A percentile compares a stretch with the other conserved stretches of the same genome.
Evolutionary conservation across 2,113 vertebrate genomes (phyloP).

Genomic region (Pangasianodon gigas): DNA sequence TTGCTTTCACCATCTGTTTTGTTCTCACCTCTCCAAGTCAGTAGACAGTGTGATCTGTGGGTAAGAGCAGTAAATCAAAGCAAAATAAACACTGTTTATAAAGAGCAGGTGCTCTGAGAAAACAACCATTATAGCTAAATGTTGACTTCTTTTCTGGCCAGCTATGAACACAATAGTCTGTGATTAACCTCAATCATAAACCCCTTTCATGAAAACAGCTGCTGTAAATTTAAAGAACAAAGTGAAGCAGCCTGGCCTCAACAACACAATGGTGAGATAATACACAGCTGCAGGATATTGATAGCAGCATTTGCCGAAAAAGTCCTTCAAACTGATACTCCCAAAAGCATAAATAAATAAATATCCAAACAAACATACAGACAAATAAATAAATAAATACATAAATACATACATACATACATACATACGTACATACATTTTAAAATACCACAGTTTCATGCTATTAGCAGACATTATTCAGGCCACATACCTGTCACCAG

Average conservation of each 20-base stretch:
- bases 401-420: not conserved
- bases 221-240: slow-evolving; percentile 34
- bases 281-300: slow-evolving; percentile 30
- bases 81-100: slow-evolving; percentile 48
- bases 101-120: slow-evolving; percentile 46
- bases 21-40: slow-evolving; percentile 7
- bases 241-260: slow-evolving; percentile 7
- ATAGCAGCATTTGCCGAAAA: slow-evolving; percentile 17
- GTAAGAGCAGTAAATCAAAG: slow-evolving; percentile 35
- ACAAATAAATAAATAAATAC: not conserved
- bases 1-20: slow-evolving; percentile 41
- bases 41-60: slow-evolving; percentile 33
- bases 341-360: not conserved
- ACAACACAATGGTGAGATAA: slow-evolving; percentile 5
- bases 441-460: not conserved
- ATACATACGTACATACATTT: not conserved
- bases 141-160: slow-evolving; percentile 25
- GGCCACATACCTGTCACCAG: slow-evolving; percentile 1
- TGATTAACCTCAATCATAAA: slow-evolving; percentile 44
- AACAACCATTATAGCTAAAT: slow-evolving; percentile 44
- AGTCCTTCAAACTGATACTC: slow-evolving; percentile 17
- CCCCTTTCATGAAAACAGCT: slow-evolving; percentile 24
- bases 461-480: slow-evolving; percentile 1
- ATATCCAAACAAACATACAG: not conserved
- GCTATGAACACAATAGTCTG: slow-evolving; percentile 8